Conservation (phyloP, 92 coral and sea anemone genomes). For the Phenganax marumi region DNA sequence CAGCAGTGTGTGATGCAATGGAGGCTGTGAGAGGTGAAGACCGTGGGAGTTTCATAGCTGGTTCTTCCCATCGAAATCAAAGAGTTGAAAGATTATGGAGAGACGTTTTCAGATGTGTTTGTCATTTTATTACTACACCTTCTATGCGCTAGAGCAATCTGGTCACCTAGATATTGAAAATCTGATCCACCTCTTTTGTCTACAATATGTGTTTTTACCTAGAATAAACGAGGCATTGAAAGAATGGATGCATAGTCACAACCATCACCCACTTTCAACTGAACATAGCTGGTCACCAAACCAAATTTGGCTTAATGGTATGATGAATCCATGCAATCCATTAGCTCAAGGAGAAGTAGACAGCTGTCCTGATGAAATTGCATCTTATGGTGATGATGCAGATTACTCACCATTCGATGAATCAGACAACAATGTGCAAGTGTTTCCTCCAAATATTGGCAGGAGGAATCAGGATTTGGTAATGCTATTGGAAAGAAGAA, state of each 20-base stretch:
- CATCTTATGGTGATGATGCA: constrained; percentile 51
- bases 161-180: constrained; percentile 62
- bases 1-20: constrained; percentile 39
- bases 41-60: constrained; percentile 69
- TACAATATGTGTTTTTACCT: constrained; percentile 43
- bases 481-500: constrained; percentile 34
- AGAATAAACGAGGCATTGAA: constrained; percentile 48
- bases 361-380: constrained; percentile 38
- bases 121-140: constrained; percentile 61
- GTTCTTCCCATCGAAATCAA: constrained; percentile 72
- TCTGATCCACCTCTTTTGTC: constrained; percentile 41
- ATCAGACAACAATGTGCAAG: constrained; percentile 56
- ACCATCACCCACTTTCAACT: constrained; percentile 53
- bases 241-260: constrained; percentile 54
- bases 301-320: constrained; percentile 58
- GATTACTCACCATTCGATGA: constrained; percentile 55
- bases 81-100: constrained; percentile 71
- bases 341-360: constrained; percentile 50
- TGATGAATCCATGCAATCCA: constrained; percentile 54
- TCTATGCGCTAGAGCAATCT: constrained; percentile 65
- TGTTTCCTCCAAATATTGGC: constrained; percentile 49
- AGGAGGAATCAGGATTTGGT: constrained; percentile 48
- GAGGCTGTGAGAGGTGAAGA: constrained; percentile 36
- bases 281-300: constrained; percentile 60
- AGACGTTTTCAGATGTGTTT: constrained; percentile 64